A percentile compares a stretch with the other conserved stretches of the same genome.
These are phyloP conservation scores for Acronicta alni DNA, from an alignment of 2,888 invertebrate genomes.

Conservation along the genomic window DNA sequence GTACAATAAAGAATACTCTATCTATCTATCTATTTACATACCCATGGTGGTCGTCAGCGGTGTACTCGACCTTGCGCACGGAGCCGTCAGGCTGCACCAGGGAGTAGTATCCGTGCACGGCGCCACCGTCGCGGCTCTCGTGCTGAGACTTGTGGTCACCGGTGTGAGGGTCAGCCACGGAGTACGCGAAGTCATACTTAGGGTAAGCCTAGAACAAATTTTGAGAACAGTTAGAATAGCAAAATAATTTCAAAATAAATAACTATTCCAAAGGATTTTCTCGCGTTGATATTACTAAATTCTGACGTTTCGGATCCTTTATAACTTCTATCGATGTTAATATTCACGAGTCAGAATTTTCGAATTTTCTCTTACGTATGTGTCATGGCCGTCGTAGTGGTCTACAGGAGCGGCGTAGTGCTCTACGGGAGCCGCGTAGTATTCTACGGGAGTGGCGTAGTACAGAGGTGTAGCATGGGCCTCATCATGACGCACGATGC, in stretches of 20 bases:
- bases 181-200: conserved; percentile 85
- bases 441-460: conserved; percentile 46
- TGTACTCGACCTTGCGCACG: conserved; percentile 86
- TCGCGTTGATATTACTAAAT: too few relatives aligned
- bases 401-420: conserved; percentile 61
- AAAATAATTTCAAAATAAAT: neutral
- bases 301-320: too few relatives aligned
- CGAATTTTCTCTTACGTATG: conserved; percentile 56
- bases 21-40: too few relatives aligned
- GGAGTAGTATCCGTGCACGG: conserved; percentile 89
- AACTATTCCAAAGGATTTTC: too few relatives aligned
- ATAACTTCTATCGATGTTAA: too few relatives aligned
- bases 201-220: conserved; percentile 71
- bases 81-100: conserved; percentile 87
- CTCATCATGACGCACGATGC: conserved; percentile 55
- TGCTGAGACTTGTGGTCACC: conserved; percentile 89
- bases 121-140: conserved; percentile 86
- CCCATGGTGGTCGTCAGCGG: conserved; percentile 71
- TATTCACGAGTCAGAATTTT: neutral
- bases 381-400: conserved; percentile 62
- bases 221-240: neutral
- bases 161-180: conserved; percentile 88
- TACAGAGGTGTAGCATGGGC: conserved; percentile 36
- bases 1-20: too few relatives aligned
- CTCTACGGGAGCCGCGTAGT: conserved; percentile 47